Conservation (phyloP, 2,113 vertebrate genomes). For the Podocnemis expansa region DNA sequence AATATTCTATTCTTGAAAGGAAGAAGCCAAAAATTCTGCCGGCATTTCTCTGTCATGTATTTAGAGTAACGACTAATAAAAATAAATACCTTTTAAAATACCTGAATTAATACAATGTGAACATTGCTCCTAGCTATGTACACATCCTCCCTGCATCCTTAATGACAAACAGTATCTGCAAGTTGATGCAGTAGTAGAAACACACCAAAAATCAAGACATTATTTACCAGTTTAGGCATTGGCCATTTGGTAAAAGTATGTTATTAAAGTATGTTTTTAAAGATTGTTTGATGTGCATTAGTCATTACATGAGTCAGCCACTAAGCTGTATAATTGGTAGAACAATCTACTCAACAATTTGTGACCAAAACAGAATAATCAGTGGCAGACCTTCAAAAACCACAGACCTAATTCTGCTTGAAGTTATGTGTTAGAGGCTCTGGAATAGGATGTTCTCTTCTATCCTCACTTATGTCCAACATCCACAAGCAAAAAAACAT, state of each 20-base stretch:
- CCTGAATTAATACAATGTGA: neutral
- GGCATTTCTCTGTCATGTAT: neutral
- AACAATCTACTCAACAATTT: neutral
- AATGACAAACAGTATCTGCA: fast-evolving
- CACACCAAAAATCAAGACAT: fast-evolving
- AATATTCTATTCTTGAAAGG: neutral
- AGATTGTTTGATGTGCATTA: neutral
- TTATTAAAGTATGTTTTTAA: neutral
- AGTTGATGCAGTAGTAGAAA: neutral
- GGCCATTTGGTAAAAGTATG: neutral
- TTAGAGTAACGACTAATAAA: neutral
- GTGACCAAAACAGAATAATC: fast-evolving
- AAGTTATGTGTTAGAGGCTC: fast-evolving
- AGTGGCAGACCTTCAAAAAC: neutral
- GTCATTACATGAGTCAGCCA: neutral
- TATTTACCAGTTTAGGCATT: neutral
- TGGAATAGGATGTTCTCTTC: neutral
- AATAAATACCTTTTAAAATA: neutral
- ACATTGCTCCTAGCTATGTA: neutral
- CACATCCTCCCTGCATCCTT: neutral
- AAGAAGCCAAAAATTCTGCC: neutral
- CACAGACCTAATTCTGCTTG: neutral
- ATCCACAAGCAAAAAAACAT: neutral
- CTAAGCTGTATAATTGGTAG: fast-evolving
- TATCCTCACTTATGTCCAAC: neutral